Conservation (phyloP, 2,888 invertebrate genomes). For the Acholoe squamosa region DNA sequence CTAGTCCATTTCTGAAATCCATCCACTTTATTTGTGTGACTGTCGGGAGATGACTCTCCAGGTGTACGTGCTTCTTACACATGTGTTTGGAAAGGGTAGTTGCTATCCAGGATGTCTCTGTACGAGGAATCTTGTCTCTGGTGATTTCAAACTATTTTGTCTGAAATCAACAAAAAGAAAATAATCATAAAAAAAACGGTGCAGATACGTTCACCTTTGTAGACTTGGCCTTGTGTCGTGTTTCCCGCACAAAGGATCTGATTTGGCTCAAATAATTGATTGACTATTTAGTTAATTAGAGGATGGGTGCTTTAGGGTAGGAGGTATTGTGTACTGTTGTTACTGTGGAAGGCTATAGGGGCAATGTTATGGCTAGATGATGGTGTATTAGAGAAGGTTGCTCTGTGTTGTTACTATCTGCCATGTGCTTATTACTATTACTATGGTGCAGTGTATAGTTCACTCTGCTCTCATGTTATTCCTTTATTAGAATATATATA, state of each 20-base stretch:
- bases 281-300: neutral
- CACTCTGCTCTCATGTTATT: neutral
- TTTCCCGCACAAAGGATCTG: neutral
- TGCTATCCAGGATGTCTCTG: neutral
- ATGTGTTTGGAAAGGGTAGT: neutral
- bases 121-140: slow-evolving; percentile 37
- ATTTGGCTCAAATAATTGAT: slow-evolving; percentile 47
- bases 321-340: neutral
- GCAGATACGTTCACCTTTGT: neutral
- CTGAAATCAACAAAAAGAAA: neutral
- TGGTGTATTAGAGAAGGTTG: slow-evolving; percentile 11
- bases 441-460: slow-evolving; percentile 2
- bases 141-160: neutral
- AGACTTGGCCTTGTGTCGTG: neutral
- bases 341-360: neutral
- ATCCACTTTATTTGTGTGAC: neutral
- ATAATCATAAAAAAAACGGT: neutral
- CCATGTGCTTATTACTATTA: slow-evolving; percentile 30
- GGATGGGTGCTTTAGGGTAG: neutral
- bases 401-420: slow-evolving; percentile 24
- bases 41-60: slow-evolving; percentile 5
- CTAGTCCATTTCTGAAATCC: slow-evolving; percentile 39
- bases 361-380: neutral
- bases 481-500: neutral
- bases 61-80: slow-evolving; percentile 3